Evolutionary conservation across 2,797 vertebrate genomes (phyloP).

Genomic region (Halcyon chelicuti): DNA sequence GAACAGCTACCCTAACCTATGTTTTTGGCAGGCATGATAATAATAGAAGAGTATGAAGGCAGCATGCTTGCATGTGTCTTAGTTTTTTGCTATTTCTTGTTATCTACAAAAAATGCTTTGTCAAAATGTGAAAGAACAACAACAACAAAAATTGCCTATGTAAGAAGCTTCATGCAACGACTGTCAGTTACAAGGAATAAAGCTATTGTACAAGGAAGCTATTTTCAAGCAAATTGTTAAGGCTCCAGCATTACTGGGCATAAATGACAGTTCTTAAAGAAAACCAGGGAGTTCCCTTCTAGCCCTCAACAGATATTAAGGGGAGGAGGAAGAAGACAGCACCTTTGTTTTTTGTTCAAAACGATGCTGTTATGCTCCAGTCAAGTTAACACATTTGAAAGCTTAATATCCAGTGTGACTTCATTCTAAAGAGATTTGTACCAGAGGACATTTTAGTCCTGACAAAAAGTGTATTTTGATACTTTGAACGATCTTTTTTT

Average conservation of each 20-base stretch:
- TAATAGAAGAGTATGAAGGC: background rate
- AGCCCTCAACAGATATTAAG: background rate
- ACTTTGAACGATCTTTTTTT: background rate
- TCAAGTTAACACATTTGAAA: background rate
- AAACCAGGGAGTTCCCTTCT: background rate
- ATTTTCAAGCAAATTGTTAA: background rate
- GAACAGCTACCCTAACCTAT: background rate
- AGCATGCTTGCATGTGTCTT: background rate
- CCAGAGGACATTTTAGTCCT: background rate
- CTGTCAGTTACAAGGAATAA: background rate
- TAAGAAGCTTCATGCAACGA: background rate
- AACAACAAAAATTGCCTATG: background rate
- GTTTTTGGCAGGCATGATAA: fast-evolving
- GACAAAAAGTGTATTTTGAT: background rate
- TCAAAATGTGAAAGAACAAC: background rate
- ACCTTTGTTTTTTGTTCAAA: background rate
- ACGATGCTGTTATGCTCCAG: background rate
- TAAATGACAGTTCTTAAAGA: background rate
- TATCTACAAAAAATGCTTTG: background rate
- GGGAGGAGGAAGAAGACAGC: background rate
- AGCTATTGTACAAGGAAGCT: background rate
- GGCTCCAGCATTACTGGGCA: background rate
- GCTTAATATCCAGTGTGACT: background rate
- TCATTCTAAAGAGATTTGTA: background rate
- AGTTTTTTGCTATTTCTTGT: background rate